Base-by-base conservation (phyloP, 2,888 invertebrate genomes). In the Myathropa florea region DNA sequence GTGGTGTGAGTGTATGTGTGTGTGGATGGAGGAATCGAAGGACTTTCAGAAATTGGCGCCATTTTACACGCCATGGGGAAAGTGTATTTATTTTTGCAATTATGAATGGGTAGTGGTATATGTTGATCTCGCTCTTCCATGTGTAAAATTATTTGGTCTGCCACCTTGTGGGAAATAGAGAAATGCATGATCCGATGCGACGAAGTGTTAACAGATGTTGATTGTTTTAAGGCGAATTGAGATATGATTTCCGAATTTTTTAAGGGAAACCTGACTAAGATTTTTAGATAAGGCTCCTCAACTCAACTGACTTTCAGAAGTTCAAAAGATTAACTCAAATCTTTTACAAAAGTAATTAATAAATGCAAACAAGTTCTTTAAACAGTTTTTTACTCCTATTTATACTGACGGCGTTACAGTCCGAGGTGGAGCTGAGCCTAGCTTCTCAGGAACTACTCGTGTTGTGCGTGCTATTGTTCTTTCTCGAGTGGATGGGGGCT, bases 1-100 rank as follows among this genome's bases (percentile, higher is more conserved):
- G 7, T 10, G 14, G 1, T n/a, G 1, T 3, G 4, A 23, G 23
- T 3, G 9, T 10, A 6, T 26, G n/a, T 10, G 14, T 26, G n/a
- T 3, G 46, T 3, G 6, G 10, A 18, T 7, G 0, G 33, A 33
- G n/a, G 1, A 36, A n/a, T 12, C 12, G n/a, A 71, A 39, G 46
- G 18, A 18, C n/a, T 21, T 14, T 14, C 6, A 39, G 12, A 53
- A 73, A 36, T 72, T 80, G 72, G 79, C 79, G 79, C 79, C 79
- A 73, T 80, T 80, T 80, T 80, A 36, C 46, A 14, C 18, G 33
- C 57, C 4, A 59, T 30, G 28, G 26, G 12, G 53, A 24, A 46
- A 57, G 4, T 30, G 23, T 81, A 39, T 75, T 73, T 81, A 60
- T 73, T 81, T 68, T 63, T 67, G 26, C 9, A 70, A 33, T 21